These are phyloP conservation scores for Apomyelois bistriatella DNA, from an alignment of 2,888 invertebrate species.

Conservation along the genomic window DNA sequence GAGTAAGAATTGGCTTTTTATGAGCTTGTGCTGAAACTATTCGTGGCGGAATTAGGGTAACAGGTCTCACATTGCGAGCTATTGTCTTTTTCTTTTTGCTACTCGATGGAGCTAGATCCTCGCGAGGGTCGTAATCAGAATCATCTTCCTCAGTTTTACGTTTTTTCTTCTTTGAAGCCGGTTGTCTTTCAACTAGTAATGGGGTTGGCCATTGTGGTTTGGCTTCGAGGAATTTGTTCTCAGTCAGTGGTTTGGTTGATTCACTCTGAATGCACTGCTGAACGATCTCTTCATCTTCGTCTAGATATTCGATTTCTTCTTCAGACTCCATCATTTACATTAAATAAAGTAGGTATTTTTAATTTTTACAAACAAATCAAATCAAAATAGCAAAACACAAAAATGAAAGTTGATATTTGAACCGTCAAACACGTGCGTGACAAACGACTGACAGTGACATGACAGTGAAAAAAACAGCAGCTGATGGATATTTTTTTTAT, in stretches of 20 bases:
- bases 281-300: conserved; percentile 69
- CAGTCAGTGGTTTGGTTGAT: not conserved
- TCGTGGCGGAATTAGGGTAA: not conserved
- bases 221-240: not conserved
- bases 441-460: no score
- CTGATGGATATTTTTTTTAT: no score
- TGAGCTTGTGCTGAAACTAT: not conserved
- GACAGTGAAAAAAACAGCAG: no score
- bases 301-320: conserved; percentile 67
- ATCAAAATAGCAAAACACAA: conserved; percentile 6
- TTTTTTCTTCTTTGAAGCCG: conserved; percentile 31
- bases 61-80: conserved; percentile 18
- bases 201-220: not conserved
- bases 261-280: conserved; percentile 57
- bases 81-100: conserved; percentile 25
- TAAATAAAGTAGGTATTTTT: no score
- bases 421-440: no score
- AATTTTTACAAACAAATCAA: no score
- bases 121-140: conserved; percentile 59
- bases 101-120: conserved; percentile 37
- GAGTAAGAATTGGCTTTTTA: conserved; percentile 7
- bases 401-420: no score
- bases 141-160: conserved; percentile 48
- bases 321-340: conserved; percentile 42
- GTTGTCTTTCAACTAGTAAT: conserved; percentile 2